A percentile compares a stretch with the other conserved stretches of the same genome.
These are phyloP conservation scores for Petrocephalus schoutedeni DNA, from an alignment of 2,797 vertebrate genomes.

Conservation along the genomic window DNA sequence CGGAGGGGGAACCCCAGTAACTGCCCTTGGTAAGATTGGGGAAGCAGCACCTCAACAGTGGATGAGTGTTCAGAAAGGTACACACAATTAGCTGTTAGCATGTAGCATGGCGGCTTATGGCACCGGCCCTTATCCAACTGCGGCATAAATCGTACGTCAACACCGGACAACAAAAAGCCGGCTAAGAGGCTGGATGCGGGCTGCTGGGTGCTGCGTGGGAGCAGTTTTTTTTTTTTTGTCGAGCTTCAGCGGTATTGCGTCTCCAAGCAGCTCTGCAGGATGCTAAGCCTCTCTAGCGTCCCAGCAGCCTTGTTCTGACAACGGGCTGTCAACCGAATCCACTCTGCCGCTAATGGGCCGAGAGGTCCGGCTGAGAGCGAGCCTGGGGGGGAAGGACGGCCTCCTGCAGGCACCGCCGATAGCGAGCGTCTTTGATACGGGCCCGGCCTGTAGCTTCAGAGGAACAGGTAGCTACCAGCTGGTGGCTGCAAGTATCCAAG, in stretches of 20 bases:
- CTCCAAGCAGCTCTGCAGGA: not conserved
- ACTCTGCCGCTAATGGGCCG: not conserved
- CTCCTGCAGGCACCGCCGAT: not conserved
- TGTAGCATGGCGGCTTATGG: not conserved
- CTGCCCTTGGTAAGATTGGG: not conserved
- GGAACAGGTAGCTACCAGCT: not conserved
- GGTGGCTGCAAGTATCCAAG: not conserved
- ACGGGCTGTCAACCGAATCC: not conserved
- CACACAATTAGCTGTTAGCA: not conserved
- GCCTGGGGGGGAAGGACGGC: not conserved
- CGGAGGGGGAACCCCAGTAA: not conserved
- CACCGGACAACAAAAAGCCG: not conserved
- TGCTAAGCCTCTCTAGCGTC: not conserved
- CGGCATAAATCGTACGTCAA: not conserved
- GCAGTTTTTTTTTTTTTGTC: not conserved
- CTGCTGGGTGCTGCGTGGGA: not conserved
- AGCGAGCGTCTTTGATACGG: not conserved
- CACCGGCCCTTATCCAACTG: not conserved
- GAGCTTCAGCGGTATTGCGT: not conserved
- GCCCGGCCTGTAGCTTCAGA: not conserved
- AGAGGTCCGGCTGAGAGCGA: not conserved
- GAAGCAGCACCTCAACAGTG: not conserved
- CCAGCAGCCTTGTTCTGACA: conserved; percentile 13
- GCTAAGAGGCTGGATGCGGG: not conserved
- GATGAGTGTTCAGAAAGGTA: not conserved